phyloP scores from a whole-genome alignment of 1,140 invertebrate genomes.

The Aradophagus sp. region DNA sequence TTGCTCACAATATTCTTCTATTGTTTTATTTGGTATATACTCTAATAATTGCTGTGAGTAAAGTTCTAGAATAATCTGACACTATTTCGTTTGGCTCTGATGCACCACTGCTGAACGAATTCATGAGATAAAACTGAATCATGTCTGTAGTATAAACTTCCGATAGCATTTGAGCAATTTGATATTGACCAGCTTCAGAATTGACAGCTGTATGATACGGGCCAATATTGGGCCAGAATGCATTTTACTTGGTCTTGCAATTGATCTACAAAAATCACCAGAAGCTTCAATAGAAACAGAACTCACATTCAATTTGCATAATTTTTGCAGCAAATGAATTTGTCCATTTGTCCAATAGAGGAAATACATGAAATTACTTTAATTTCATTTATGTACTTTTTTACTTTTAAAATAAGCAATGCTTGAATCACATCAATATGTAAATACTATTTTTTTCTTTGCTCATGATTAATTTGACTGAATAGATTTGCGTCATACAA shows the following conservation, averaged over 20 bases:
- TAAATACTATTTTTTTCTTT: neutral
- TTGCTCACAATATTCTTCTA: neutral
- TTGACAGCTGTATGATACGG: constrained; percentile 11
- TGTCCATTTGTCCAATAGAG: constrained; percentile 20
- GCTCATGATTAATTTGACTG: constrained; percentile 3
- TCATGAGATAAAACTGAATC: constrained; percentile 30
- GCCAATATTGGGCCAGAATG: constrained; percentile 10
- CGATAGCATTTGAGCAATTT: constrained; percentile 38
- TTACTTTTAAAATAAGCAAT: constrained; percentile 7
- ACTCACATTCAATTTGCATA: neutral
- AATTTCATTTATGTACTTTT: constrained; percentile 5
- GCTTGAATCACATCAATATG: constrained; percentile 8
- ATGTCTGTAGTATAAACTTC: constrained; percentile 33
- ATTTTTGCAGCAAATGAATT: neutral
- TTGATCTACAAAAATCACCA: neutral
- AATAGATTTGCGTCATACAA: neutral
- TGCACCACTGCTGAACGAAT: constrained; percentile 9
- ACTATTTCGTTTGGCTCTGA: constrained; percentile 34
- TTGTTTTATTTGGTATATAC: neutral
- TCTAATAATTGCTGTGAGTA: neutral
- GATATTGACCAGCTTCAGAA: constrained; percentile 8
- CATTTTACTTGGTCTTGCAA: constrained; percentile 3
- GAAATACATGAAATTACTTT: neutral
- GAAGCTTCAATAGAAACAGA: constrained; percentile 5
- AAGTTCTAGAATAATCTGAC: constrained; percentile 7